A percentile compares a stretch with the other conserved stretches of the same genome.
phyloP scores from a whole-genome alignment of 1,140 invertebrate species.

The Neodiprion fabricii region DNA sequence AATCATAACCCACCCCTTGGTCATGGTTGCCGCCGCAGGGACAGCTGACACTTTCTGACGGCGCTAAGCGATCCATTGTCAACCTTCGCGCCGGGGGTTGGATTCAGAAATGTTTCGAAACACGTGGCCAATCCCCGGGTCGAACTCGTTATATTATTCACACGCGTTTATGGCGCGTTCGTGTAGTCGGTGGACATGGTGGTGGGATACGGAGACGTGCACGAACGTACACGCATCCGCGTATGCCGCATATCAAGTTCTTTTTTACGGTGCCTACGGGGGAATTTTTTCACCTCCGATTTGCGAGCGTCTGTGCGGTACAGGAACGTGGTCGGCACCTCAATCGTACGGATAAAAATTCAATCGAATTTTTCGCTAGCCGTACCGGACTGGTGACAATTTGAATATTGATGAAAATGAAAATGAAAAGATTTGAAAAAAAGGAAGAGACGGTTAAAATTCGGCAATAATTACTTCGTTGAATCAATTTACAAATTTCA shows the following conservation, averaged over 20 bases:
- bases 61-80: conserved; percentile 52
- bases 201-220: background rate
- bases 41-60: conserved; percentile 51
- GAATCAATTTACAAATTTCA: no score
- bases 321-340: background rate
- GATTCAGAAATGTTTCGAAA: no score
- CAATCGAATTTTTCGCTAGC: background rate
- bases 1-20: conserved; percentile 46
- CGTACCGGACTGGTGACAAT: background rate
- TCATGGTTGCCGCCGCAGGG: conserved; percentile 33
- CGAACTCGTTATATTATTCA: conserved; percentile 36
- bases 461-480: no score
- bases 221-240: background rate
- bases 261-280: background rate
- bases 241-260: background rate
- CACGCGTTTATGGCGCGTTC: conserved; percentile 23
- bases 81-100: background rate
- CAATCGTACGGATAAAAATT: conserved; percentile 5
- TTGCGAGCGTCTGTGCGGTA: no score
- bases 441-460: no score
- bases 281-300: background rate
- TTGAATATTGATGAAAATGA: conserved; percentile 1
- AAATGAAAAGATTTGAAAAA: background rate
- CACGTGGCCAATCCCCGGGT: no score
- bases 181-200: background rate